Conservation (phyloP, 92 coral and sea anemone species). For the Hydrozoanthus gracilis region DNA sequence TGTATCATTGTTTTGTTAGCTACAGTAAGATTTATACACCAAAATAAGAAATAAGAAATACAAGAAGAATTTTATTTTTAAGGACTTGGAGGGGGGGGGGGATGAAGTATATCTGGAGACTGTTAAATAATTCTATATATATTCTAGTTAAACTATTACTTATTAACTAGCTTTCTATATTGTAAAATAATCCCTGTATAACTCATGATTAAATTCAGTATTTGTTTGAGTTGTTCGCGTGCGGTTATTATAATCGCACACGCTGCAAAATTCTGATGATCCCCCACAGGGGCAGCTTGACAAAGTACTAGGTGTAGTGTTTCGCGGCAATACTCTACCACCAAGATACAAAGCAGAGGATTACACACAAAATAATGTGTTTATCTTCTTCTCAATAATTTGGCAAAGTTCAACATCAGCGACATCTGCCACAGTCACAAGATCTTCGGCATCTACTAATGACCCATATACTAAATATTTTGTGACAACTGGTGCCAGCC, state of each 20-base stretch:
- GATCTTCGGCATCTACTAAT: slow-evolving; percentile 36
- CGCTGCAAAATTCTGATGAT: too few relatives aligned
- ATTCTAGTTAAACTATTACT: neutral
- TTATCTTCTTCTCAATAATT: slow-evolving; percentile 3
- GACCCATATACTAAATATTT: slow-evolving; percentile 47
- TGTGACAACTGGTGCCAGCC: slow-evolving; percentile 45
- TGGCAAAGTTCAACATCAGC: slow-evolving; percentile 38
- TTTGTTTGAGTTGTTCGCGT: neutral
- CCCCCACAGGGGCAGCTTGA: too few relatives aligned
- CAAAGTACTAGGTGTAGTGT: too few relatives aligned
- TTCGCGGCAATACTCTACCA: too few relatives aligned
- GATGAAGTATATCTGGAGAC: neutral
- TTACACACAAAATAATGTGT: neutral
- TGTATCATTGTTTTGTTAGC: neutral
- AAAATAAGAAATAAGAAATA: too few relatives aligned
- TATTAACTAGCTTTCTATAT: neutral
- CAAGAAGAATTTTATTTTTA: neutral
- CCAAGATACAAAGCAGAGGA: too few relatives aligned
- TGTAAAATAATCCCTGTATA: neutral
- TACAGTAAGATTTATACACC: neutral
- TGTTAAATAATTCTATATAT: neutral
- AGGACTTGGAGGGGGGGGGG: neutral
- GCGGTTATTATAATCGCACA: neutral
- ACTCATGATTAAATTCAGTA: neutral
- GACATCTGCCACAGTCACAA: slow-evolving; percentile 37